Conservation (phyloP, 2,113 vertebrate genomes). For the Nyctibius bracteatus region DNA sequence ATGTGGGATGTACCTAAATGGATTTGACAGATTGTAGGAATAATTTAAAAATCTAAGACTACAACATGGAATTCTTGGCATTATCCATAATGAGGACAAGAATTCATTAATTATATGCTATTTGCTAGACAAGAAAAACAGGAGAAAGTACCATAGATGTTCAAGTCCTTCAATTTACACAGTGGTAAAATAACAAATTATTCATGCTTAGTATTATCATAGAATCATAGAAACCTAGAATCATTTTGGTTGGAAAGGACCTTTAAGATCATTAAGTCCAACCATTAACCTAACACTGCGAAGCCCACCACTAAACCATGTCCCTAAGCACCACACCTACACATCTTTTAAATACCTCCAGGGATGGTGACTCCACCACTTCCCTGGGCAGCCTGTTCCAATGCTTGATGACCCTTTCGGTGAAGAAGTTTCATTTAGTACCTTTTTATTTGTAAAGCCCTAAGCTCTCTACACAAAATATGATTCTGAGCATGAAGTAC, state of each 20-base stretch:
- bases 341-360: too few species aligned
- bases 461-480: not conserved
- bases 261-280: too few species aligned
- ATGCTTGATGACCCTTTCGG: too few species aligned
- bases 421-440: not conserved
- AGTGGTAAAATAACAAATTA: not conserved
- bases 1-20: constrained; percentile 29
- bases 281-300: too few species aligned
- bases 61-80: not conserved
- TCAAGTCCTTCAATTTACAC: not conserved
- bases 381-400: too few species aligned
- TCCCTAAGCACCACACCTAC: too few species aligned
- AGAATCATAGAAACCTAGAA: too few species aligned
- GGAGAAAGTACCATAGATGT: not conserved
- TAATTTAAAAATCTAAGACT: constrained; percentile 23
- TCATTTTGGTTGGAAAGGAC: too few species aligned
- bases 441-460: not conserved
- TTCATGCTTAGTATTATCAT: not conserved
- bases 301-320: too few species aligned
- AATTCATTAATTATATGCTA: not conserved
- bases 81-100: not conserved
- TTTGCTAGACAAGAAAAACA: not conserved
- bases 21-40: constrained; percentile 29
- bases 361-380: too few species aligned
- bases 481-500: not conserved